Evolutionary conservation across 2,888 invertebrate species (phyloP).

Genomic region (Lasioglossum vierecki): DNA sequence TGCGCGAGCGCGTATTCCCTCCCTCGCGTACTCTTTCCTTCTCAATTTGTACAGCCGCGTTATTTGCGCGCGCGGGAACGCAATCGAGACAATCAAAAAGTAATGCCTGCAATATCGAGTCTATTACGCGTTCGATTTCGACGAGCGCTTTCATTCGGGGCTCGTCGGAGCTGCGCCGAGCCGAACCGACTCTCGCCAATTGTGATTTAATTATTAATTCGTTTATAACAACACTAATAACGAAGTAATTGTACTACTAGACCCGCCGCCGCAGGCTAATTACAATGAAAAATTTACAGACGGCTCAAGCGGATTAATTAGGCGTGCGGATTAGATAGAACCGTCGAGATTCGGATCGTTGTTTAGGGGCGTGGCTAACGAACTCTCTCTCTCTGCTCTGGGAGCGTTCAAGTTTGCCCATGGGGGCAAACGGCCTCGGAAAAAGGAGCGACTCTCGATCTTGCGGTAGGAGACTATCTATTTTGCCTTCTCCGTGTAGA

Average conservation of each 20-base stretch:
- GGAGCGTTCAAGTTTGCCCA: neutral
- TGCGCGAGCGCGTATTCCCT: neutral
- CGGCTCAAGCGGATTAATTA: neutral
- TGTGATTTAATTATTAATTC: conserved; percentile 61
- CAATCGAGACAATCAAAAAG: conserved; percentile 69
- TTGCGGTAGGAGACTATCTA: neutral
- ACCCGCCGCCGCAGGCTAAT: conserved; percentile 28
- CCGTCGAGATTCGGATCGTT: neutral
- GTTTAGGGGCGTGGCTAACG: neutral
- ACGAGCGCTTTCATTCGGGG: conserved; percentile 33
- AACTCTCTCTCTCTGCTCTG: neutral
- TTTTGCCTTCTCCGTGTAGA: neutral
- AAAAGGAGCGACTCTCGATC: neutral
- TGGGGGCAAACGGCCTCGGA: neutral
- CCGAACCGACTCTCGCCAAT: conserved; percentile 21
- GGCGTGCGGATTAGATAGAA: neutral
- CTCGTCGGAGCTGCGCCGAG: conserved; percentile 3
- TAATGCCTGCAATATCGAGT: conserved; percentile 54
- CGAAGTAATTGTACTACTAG: conserved; percentile 47
- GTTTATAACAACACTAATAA: conserved; percentile 55
- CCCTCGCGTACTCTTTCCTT: conserved; percentile 4
- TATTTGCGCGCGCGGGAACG: conserved; percentile 47
- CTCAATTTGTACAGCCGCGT: conserved; percentile 58
- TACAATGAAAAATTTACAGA: conserved; percentile 54
- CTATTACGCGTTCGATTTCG: conserved; percentile 39